phyloP scores from a whole-genome alignment of 2,797 vertebrate species.

The Garrulus glandarius region DNA sequence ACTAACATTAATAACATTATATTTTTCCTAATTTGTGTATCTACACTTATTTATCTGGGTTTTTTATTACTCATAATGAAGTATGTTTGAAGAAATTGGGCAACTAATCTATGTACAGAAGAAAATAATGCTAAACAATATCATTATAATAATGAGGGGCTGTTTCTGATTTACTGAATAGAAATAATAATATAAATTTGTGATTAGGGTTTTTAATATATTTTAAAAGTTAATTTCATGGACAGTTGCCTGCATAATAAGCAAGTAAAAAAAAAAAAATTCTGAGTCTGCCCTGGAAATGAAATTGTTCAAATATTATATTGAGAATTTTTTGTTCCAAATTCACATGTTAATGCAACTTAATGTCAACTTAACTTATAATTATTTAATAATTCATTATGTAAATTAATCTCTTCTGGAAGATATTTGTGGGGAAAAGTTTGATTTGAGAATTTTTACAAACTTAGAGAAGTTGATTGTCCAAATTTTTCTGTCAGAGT shows the following conservation, averaged over 20 bases:
- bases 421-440: not conserved
- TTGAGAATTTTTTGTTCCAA: not conserved
- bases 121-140: slow-evolving; percentile 12
- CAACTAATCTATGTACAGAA: slow-evolving; percentile 26
- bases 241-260: not conserved
- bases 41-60: slow-evolving; percentile 15
- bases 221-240: not conserved
- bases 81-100: slow-evolving; percentile 27
- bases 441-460: not conserved
- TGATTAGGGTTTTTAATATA: not conserved
- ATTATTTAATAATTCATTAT: not conserved
- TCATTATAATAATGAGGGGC: slow-evolving; percentile 39
- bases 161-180: slow-evolving; percentile 43
- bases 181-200: not conserved
- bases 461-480: not conserved
- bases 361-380: not conserved
- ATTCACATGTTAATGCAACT: not conserved
- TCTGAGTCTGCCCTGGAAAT: not conserved
- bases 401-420: not conserved
- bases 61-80: slow-evolving; percentile 56
- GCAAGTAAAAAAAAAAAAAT: not conserved
- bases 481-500: not conserved
- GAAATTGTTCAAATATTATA: not conserved
- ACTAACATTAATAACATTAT: slow-evolving; percentile 41
- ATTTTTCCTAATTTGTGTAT: slow-evolving; percentile 58